Evolutionary conservation across 2,888 invertebrate genomes (phyloP), one percentile per base, ranked within the genome.

Genomic region (Gastrophysa polygoni): DNA sequence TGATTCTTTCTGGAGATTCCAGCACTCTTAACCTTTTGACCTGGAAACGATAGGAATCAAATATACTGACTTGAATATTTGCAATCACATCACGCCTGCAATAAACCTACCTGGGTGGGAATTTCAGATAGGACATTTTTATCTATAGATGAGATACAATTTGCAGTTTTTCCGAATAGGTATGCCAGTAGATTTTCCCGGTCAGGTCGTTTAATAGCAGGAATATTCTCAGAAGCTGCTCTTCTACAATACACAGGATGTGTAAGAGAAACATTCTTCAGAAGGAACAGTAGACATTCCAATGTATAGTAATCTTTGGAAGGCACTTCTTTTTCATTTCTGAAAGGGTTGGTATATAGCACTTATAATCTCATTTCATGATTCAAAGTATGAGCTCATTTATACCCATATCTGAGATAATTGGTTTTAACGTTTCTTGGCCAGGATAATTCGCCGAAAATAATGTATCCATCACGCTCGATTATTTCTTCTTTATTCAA

Each of bases 401-500:
- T 10, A 38, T 86, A 98, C 97, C 97, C 96, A 87, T 92, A 98
- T 85, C 95, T 93, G 75, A 96, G 87, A 80, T 97, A 98, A 81
- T 98, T 98, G 0, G 99, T 99, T 82, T 96, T 97, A 5, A 97
- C 97, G 87, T 91, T 95, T 85, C 96, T 98, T 1, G 96, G 96
- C 96, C 98, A 99, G 1, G 98, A 98, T 82, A 98, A 96, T 83
- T 99, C 98, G 7, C 98, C 98, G 81, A 99, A 99, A 78, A 98
- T 96, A 69, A 98, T 96, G 82, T 96, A 95, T 74, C 88, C 91
- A 77, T 96, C 96, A 57, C 94, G 91, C 84, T 98, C 97, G 73
- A 94, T 89, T 71, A 98, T 98, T 83, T 96, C 96, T 82, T 95
- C 96, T 86, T 97, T 97, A 85, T 95, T 95, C 81, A 96, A 95